A percentile compares a stretch with the other conserved stretches of the same genome.
Conservation (phyloP, 2,113 vertebrate genomes). For the Turdus rufiventris region DNA sequence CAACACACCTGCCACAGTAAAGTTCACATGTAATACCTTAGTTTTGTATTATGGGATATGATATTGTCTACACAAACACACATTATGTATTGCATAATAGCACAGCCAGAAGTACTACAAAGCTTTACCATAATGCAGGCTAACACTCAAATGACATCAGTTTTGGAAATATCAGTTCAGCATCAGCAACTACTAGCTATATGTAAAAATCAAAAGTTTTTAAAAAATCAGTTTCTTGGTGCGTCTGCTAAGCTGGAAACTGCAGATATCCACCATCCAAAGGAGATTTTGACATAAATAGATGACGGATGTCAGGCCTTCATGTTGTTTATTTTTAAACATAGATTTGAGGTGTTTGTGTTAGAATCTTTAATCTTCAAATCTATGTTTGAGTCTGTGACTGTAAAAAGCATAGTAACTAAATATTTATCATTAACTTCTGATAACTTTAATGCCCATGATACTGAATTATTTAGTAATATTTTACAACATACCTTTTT, state of each 20-base stretch:
- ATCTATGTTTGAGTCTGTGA: neutral
- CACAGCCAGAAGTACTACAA: neutral
- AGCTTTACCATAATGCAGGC: neutral
- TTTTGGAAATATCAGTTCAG: neutral
- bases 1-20: neutral
- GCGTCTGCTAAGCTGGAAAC: neutral
- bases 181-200: neutral
- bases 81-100: neutral
- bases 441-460: neutral
- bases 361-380: too few relatives aligned
- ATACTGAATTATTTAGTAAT: neutral
- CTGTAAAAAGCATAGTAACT: neutral
- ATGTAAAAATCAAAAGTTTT: neutral
- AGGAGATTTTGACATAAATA: neutral
- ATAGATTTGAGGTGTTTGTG: neutral
- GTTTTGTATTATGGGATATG: neutral
- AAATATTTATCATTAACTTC: neutral
- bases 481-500: neutral
- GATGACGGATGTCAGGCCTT: neutral
- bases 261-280: neutral
- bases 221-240: neutral
- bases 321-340: neutral
- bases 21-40: neutral
- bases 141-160: neutral
- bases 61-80: neutral